Base-by-base conservation (phyloP, 2,797 vertebrate species). In the Neosalanx taihuensis region DNA sequence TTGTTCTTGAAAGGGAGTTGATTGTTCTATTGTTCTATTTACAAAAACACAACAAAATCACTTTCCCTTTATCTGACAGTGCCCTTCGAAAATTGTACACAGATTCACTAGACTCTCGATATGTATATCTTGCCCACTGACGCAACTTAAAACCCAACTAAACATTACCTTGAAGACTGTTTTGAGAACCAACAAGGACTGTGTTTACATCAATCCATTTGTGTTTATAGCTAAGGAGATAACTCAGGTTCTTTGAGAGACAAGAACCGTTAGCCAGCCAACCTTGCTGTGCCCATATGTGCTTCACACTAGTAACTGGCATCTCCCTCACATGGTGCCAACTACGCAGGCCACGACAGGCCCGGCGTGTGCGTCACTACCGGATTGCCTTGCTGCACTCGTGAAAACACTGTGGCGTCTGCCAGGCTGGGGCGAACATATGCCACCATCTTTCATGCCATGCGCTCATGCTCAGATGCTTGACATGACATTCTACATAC, bases 391-490 rank as follows among this genome's bases (percentile, higher is more conserved):
- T 15, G 1, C 65, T 51, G 65, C 23, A 31, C 41, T 56, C 6
- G 20, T 60, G 58, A 23, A 65, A 65, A 65, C 64, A 51, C 65
- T 31, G 65, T 56, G 49, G 65, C 53, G 67, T 68, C 53, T 68
- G 67, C 35, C 67, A 68, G 31, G 67, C 67, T 68, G 41, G 64
- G 41, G 20, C 41, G 12, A 41, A 66, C 64, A 66, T 66, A 49
- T 66, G 67, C 67, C 51, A 57, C 67, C 51, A 68, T 68, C 67
- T 49, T 49, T 68, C 67, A 57, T 51, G 41, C 64, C 64, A 46
- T 26, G 10, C 53, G 15, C 53, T 68, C 30, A 29, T 35, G 31
- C 29, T 58, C 13, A 58, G n/a, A 68, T 35, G 67, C 53, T 35
- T 23, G 53, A 58, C 67, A 57, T 57, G 57, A 30, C 31, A 33